Evolutionary conservation across 2,113 vertebrate genomes (phyloP).

Genomic region (Hyperopisus bebe): DNA sequence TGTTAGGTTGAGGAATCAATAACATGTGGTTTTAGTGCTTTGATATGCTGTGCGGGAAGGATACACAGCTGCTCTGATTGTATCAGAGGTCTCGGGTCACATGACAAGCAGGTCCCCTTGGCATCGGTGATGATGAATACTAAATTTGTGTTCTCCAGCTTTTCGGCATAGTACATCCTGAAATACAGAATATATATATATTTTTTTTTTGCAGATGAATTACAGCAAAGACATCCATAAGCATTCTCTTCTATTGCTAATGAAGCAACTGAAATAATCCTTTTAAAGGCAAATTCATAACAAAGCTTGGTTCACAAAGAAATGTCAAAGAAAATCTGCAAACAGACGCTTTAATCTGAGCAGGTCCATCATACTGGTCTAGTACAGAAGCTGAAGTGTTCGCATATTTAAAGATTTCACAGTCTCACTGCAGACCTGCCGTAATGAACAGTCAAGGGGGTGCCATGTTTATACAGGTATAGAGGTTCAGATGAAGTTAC

Average conservation of each 20-base stretch:
- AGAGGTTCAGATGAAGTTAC: constrained; percentile 36
- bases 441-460: neutral
- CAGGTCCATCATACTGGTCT: neutral
- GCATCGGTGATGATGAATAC: constrained; percentile 94
- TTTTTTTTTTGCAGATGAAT: constrained; percentile 4
- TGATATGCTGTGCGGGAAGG: constrained; percentile 56
- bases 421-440: neutral
- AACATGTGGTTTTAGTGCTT: neutral
- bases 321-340: neutral
- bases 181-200: constrained; percentile 55
- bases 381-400: neutral
- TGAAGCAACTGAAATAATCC: neutral
- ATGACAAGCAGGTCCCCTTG: constrained; percentile 80
- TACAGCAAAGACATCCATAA: neutral
- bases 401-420: neutral
- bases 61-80: constrained; percentile 98
- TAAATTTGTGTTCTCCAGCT: constrained; percentile 89
- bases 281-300: neutral
- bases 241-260: neutral
- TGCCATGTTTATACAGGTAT: neutral
- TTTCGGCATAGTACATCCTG: constrained; percentile 83
- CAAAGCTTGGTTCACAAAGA: neutral
- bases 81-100: constrained; percentile 80
- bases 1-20: neutral
- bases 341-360: neutral